Conservation (phyloP, 30 jellyfish, hydroid and myxozoan genomes). For the Chrysaora quinquecirrha region DNA sequence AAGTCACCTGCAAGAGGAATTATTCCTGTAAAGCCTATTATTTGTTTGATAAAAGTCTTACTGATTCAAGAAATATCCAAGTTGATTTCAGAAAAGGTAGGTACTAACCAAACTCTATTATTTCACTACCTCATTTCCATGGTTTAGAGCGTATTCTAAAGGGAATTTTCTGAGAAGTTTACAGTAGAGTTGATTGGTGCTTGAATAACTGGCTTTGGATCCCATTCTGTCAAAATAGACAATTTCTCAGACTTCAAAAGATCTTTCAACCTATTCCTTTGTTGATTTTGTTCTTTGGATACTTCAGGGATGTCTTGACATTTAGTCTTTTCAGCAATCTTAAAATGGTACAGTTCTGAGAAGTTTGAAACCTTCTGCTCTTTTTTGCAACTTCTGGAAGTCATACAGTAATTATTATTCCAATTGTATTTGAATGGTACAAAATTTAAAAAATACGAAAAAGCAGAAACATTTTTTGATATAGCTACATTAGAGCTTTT, state of each 20-base stretch:
- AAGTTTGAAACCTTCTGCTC: too few species aligned
- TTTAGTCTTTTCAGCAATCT: too few species aligned
- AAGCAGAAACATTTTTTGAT: not conserved
- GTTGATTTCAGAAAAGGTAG: slow-evolving; percentile 49
- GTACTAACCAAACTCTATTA: too few species aligned
- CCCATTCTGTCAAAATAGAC: not conserved
- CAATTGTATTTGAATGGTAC: too few species aligned
- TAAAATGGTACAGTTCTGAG: too few species aligned
- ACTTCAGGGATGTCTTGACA: too few species aligned
- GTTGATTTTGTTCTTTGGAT: not conserved
- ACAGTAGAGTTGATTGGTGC: not conserved
- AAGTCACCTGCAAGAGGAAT: slow-evolving; percentile 37
- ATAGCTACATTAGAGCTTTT: too few species aligned
- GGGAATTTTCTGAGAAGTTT: not conserved
- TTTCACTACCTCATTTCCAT: too few species aligned
- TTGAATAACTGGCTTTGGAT: not conserved
- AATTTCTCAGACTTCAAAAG: not conserved
- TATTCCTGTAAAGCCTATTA: slow-evolving; percentile 43
- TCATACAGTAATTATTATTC: too few species aligned
- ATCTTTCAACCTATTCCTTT: not conserved
- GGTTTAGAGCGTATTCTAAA: not conserved
- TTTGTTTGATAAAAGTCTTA: not conserved
- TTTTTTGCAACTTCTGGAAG: too few species aligned
- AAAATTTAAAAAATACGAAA: not conserved
- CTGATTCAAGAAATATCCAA: not conserved